Conservation (phyloP, 2,113 vertebrate genomes). For the Symphodus melops region DNA sequence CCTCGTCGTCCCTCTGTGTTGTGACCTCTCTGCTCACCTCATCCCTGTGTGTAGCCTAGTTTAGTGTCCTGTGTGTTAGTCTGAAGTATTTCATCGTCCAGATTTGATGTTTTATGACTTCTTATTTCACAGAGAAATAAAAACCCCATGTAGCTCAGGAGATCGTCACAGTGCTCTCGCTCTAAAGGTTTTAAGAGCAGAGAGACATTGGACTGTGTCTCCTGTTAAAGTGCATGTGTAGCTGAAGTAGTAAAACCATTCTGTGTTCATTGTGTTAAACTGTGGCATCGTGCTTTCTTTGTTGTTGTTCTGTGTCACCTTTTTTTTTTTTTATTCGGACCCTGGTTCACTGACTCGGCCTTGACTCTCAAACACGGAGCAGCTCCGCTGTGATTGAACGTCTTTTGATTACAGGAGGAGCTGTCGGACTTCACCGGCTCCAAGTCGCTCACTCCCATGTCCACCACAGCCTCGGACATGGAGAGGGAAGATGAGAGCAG, state of each 20-base stretch:
- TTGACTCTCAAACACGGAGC: neutral
- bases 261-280: neutral
- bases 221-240: conserved; percentile 18
- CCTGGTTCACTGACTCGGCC: neutral
- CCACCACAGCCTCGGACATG: conserved; percentile 84
- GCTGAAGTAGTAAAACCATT: neutral
- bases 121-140: neutral
- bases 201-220: conserved; percentile 19
- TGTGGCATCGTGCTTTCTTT: neutral
- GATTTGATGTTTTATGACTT: conserved; percentile 3
- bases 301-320: neutral
- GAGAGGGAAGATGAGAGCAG: conserved; percentile 81
- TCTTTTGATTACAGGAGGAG: conserved; percentile 88
- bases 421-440: conserved; percentile 90
- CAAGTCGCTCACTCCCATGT: conserved; percentile 88
- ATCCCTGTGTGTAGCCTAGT: neutral
- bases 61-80: conserved; percentile 16
- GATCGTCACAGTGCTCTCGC: neutral
- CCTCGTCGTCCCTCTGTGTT: conserved; percentile 36
- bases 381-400: neutral
- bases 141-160: neutral
- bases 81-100: neutral
- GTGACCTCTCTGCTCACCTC: neutral
- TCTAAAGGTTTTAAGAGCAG: neutral
- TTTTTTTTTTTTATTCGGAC: neutral